Evolutionary conservation across 2,797 vertebrate genomes (phyloP), one percentile per base, ranked within the genome.

Genomic region (Gobionotothen gibberifrons): DNA sequence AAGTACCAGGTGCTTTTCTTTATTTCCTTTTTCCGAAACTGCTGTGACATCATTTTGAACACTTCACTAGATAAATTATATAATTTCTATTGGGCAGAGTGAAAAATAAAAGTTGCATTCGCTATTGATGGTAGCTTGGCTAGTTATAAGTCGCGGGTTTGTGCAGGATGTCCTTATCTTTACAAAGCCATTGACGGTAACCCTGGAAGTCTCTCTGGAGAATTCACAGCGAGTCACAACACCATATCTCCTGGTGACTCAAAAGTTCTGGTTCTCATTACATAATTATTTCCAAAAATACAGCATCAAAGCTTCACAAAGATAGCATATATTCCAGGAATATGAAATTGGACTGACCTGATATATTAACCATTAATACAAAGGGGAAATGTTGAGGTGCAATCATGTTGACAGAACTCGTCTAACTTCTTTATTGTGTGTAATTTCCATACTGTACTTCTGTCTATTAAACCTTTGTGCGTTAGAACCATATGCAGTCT

Each of bases 181-280:
- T 39, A 76, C 63, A 66, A 60, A 63, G 46, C 59, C 65, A 43
- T 10, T 36, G 53, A 36, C 10, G 4, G 73, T 72, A 81, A 80
- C 72, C 51, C 49, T 43, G 77, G 73, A 77, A 40, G 74, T 46
- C 17, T 78, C 47, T 72, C 72, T 26, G 11, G 43, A 29, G 70
- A 68, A 46, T 54, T 71, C 21, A 47, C 62, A 65, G 22, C 2
- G 14, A 79, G 65, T 74, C 68, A 76, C 44, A 77, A 51, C 72
- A 49, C 36, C 43, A 51, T 60, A 32, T 73, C 62, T 83, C 72
- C 64, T 74, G 69, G 63, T 78, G 70, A 81, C 54, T 75, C 68
- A 74, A 76, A 74, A 63, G 8, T 51, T 68, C 48, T 79, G 73
- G 21, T 74, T 72, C 69, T 75, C 66, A 63, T 78, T 74, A 78